Conservation (phyloP, 1,140 invertebrate genomes). For the Cydia amplana region DNA sequence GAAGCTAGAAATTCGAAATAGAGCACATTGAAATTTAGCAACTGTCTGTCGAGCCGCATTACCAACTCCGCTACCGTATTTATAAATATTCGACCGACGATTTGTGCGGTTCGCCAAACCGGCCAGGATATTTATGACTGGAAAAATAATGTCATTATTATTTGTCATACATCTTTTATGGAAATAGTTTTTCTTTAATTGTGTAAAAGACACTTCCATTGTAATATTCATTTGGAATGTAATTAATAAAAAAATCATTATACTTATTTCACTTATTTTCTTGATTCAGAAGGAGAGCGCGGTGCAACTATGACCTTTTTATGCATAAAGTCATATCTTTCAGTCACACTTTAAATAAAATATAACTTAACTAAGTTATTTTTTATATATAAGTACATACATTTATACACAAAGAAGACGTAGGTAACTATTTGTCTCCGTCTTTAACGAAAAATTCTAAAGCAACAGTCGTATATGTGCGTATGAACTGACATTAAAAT, state of each 20-base stretch:
- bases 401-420: constrained; percentile 13
- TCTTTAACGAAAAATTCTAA: constrained; percentile 49
- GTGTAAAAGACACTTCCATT: too few relatives aligned
- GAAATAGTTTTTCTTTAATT: background rate
- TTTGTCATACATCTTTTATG: background rate
- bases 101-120: constrained; percentile 66
- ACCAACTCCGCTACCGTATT: constrained; percentile 72
- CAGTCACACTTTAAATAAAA: constrained; percentile 1
- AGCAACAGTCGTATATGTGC: constrained; percentile 66
- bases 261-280: too few relatives aligned
- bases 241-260: too few relatives aligned
- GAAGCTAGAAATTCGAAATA: constrained; percentile 67
- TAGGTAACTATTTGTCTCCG: constrained; percentile 17
- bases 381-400: background rate
- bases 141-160: constrained; percentile 48
- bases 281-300: background rate
- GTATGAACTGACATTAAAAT: constrained; percentile 76
- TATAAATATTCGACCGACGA: constrained; percentile 73
- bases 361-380: background rate
- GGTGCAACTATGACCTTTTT: background rate
- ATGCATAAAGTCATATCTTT: background rate
- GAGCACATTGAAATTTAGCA: constrained; percentile 78
- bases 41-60: constrained; percentile 74
- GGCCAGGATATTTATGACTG: constrained; percentile 68
- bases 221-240: too few relatives aligned